Evolutionary conservation across 2,797 vertebrate genomes (phyloP), one percentile per base, ranked within the genome.

Genomic region (Sebastes umbrosus): DNA sequence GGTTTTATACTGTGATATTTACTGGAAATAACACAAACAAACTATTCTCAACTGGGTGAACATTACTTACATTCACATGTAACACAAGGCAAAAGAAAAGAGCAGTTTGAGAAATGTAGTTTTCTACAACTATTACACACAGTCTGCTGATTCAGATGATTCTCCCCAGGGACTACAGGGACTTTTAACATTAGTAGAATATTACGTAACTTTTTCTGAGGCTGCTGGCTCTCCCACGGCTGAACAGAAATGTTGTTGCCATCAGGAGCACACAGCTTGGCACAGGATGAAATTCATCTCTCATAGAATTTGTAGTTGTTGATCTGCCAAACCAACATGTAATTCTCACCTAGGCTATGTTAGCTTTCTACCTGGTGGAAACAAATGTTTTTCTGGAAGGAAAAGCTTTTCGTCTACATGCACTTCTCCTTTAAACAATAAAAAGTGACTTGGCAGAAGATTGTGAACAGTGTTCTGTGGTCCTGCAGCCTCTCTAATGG

Each of bases 401-500:
- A 22, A 24, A 34, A 69, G n/a, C 6, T 22, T 22, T 64, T 36
- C 9, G 2, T 69, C 32, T 46, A 8, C 24, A 36, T 13, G 8
- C 9, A 24, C 70, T 75, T 82, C 74, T 74, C 84, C 78, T 72
- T 84, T 80, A 75, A 86, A 82, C 62, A 71, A 75, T 82, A 79
- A 90, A 71, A 73, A 78, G 83, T 83, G 87, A 87, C 70, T 84
- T 83, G 85, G 83, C 79, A 87, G 82, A 73, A 77, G 87, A 84
- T 36, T 67, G 76, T 46, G 81, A 89, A 69, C 32, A 78, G 66
- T 59, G 70, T 46, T 83, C 29, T 69, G 54, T 88, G 90, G 84
- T 90, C 88, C 66, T 83, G 69, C 83, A 87, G 82, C 81, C 74
- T 84, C 82, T 89, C 86, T 90, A 86, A 92, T 90, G 83, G 87